Conservation (phyloP, 1,140 invertebrate genomes). For the Homarus americanus region DNA sequence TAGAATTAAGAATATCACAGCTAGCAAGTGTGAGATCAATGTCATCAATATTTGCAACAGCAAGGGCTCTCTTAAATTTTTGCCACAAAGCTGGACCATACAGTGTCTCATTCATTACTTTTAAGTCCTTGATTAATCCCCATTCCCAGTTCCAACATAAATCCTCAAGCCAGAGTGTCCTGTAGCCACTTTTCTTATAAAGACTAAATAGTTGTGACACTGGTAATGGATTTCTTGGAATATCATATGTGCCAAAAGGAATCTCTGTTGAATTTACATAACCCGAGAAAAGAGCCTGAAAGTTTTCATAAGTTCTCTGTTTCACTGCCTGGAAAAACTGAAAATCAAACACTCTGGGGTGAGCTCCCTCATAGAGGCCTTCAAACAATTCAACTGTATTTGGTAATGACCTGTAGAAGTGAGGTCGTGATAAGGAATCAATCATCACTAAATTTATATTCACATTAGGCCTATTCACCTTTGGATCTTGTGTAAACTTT, state of each 20-base stretch:
- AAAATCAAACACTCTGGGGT: conserved; percentile 76
- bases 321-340: conserved; percentile 77
- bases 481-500: not conserved
- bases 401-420: conserved; percentile 77
- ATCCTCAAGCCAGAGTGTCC: conserved; percentile 78
- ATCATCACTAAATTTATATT: conserved; percentile 77
- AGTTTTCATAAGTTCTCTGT: conserved; percentile 77
- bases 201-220: conserved; percentile 74
- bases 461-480: conserved; percentile 42
- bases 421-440: conserved; percentile 77
- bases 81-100: conserved; percentile 44
- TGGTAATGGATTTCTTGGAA: conserved; percentile 75
- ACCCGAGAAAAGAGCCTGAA: conserved; percentile 74
- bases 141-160: conserved; percentile 78
- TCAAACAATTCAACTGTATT: conserved; percentile 74
- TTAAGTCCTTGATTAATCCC: conserved; percentile 77
- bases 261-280: conserved; percentile 75
- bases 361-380: conserved; percentile 60
- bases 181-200: conserved; percentile 76
- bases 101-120: conserved; percentile 75
- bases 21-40: conserved; percentile 74
- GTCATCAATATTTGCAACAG: conserved; percentile 45
- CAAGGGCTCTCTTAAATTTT: conserved; percentile 47
- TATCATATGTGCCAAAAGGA: conserved; percentile 76
- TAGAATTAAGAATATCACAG: conserved; percentile 76